Evolutionary conservation across 2,113 vertebrate genomes (phyloP).

Genomic region (Hyperoodon ampullatus): DNA sequence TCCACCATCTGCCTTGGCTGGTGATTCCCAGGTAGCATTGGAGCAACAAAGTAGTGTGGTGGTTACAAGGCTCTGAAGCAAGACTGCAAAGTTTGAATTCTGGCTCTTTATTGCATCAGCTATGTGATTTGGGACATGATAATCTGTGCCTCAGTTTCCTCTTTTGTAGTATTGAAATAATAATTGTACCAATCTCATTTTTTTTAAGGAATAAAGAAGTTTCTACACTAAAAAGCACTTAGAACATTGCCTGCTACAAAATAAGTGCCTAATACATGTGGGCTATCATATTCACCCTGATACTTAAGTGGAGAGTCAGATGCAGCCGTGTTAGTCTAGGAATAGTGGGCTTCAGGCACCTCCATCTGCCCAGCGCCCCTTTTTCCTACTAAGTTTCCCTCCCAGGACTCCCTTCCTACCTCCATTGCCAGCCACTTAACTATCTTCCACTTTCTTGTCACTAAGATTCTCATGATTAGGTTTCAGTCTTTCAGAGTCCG

Average conservation of each 20-base stretch:
- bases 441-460: neutral
- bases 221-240: neutral
- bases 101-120: neutral
- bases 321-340: neutral
- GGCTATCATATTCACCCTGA: neutral
- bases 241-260: neutral
- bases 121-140: neutral
- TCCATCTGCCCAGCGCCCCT: neutral
- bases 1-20: neutral
- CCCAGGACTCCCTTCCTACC: neutral
- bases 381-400: neutral
- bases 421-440: neutral
- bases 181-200: neutral
- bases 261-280: neutral
- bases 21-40: too few species aligned
- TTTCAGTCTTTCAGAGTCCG: neutral
- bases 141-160: neutral
- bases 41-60: too few species aligned
- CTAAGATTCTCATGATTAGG: neutral
- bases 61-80: neutral
- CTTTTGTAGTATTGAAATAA: neutral
- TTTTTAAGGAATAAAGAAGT: neutral
- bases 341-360: neutral
- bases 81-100: neutral
- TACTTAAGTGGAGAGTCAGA: neutral